Evolutionary conservation across 2,797 vertebrate species (phyloP).

Genomic region (Poecilia picta): DNA sequence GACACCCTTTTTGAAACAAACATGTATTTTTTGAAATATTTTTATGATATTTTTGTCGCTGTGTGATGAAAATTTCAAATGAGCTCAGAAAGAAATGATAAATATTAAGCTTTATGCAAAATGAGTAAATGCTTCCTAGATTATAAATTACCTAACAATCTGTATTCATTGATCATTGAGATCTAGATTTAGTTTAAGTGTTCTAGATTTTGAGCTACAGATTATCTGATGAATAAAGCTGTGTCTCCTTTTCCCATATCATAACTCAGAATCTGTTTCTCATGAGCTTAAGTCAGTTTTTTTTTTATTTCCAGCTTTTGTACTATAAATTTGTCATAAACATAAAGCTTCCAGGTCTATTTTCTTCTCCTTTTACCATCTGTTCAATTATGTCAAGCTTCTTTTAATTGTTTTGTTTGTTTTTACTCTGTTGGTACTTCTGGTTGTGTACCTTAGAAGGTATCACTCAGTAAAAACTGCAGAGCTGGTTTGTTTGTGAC

Average conservation of each 20-base stretch:
- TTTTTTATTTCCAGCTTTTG: not conserved
- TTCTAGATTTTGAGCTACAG: not conserved
- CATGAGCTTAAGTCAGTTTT: not conserved
- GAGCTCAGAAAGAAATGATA: not conserved
- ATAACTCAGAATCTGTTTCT: not conserved
- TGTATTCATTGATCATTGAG: not conserved
- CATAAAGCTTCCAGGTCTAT: not conserved
- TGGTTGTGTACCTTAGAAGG: not conserved
- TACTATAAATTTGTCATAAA: not conserved
- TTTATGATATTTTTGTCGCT: not conserved
- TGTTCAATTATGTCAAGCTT: not conserved
- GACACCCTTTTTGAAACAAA: not conserved
- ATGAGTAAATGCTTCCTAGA: not conserved
- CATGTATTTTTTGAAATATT: not conserved
- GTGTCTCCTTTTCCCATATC: not conserved
- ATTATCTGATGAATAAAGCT: not conserved
- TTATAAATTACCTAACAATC: not conserved
- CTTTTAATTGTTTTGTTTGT: not conserved
- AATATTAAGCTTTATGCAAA: not conserved
- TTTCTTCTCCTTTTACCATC: not conserved
- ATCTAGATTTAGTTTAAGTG: not conserved
- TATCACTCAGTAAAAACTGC: not conserved
- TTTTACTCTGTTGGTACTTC: not conserved
- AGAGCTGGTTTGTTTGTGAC: constrained; percentile 30
- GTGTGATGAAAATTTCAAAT: not conserved